Percentiles rank a stretch among this genome's conserved stretches.
phyloP scores from a whole-genome alignment of 2,797 vertebrate genomes.

The Somateria mollissima region DNA sequence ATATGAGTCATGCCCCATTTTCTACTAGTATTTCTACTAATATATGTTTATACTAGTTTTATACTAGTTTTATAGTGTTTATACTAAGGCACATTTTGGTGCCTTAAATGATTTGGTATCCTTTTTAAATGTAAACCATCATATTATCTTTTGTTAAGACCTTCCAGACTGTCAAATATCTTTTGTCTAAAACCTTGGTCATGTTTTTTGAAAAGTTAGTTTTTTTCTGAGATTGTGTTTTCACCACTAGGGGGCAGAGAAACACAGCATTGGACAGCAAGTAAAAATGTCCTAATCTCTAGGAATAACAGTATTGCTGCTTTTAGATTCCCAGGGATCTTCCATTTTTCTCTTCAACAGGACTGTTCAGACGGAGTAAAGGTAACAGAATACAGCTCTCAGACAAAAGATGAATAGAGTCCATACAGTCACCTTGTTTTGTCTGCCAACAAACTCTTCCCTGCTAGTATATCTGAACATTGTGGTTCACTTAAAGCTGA shows the following conservation, averaged over 20 bases:
- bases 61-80: no score
- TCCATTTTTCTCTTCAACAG: not conserved
- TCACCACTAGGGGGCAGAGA: slow-evolving; percentile 69
- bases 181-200: not conserved
- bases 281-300: not conserved
- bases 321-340: not conserved
- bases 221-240: not conserved
- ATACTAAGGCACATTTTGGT: not conserved
- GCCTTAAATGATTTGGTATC: not conserved
- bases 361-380: not conserved
- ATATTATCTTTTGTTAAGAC: not conserved
- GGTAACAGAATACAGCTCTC: not conserved
- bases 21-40: not conserved
- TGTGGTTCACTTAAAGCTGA: not conserved
- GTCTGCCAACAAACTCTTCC: not conserved
- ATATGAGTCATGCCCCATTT: not conserved
- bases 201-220: not conserved
- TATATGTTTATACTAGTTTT: not conserved
- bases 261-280: not conserved
- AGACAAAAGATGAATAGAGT: not conserved
- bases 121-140: not conserved
- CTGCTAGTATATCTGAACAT: not conserved
- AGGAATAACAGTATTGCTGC: not conserved
- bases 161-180: not conserved
- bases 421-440: not conserved